These are phyloP conservation scores for Takifugu ocellatus DNA, from an alignment of 2,797 vertebrate species.

Conservation along the genomic window DNA sequence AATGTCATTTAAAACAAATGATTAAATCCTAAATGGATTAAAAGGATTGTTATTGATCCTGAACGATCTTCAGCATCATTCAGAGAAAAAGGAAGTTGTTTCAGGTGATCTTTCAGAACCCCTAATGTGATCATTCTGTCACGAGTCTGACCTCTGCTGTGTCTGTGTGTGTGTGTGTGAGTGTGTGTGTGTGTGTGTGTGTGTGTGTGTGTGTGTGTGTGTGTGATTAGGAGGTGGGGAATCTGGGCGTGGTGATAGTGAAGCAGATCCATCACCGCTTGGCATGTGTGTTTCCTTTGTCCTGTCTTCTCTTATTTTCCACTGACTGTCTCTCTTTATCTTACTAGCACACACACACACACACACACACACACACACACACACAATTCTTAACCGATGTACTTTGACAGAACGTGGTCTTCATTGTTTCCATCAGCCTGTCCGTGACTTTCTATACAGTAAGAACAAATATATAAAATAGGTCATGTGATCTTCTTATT, in stretches of 20 bases:
- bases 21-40: no score
- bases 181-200: constrained; percentile 21
- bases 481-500: no score
- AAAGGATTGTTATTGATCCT: no score
- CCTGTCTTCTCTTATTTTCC: constrained; percentile 42
- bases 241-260: constrained; percentile 38
- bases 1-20: no score
- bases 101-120: neutral
- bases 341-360: constrained; percentile 6
- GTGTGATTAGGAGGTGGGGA: constrained; percentile 30
- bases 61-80: no score
- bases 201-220: constrained; percentile 19
- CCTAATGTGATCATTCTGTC: neutral
- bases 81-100: neutral
- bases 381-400: neutral
- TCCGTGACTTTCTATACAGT: no score
- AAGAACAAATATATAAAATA: no score
- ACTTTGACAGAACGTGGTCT: no score
- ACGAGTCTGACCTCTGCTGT: constrained; percentile 5
- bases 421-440: no score
- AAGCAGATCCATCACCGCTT: constrained; percentile 64
- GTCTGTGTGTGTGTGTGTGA: constrained; percentile 8
- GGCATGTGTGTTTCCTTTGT: constrained; percentile 59
- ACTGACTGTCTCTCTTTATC: constrained; percentile 13
- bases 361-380: constrained; percentile 13